These are phyloP conservation scores for Aradophagus sp. DNA, from an alignment of 1,140 invertebrate species.

Conservation along the genomic window DNA sequence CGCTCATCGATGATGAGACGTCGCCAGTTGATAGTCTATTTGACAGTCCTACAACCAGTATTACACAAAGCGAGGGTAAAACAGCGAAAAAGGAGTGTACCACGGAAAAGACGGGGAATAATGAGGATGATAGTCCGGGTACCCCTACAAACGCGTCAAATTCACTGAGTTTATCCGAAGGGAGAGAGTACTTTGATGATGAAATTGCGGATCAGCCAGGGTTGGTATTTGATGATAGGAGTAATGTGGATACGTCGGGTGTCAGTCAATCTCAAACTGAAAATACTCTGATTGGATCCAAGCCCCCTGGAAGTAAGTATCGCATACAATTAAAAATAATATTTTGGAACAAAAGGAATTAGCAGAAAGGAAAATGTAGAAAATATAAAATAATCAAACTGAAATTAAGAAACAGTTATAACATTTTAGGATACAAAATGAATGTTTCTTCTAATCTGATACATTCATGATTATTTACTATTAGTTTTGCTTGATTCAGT, in stretches of 20 bases:
- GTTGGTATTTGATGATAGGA: constrained; percentile 82
- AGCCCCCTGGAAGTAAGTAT: constrained; percentile 63
- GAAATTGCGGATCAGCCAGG: constrained; percentile 93
- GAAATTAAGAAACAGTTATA: too few species aligned
- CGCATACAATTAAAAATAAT: background rate
- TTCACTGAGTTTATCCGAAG: constrained; percentile 82
- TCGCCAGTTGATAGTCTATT: constrained; percentile 86
- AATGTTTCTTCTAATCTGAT: too few species aligned
- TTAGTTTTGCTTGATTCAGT: too few species aligned
- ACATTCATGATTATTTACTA: too few species aligned
- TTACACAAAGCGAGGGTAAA: constrained; percentile 68
- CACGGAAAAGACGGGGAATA: constrained; percentile 70
- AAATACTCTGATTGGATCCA: constrained; percentile 67
- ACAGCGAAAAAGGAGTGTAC: constrained; percentile 68
- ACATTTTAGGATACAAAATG: too few species aligned
- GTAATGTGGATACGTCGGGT: constrained; percentile 62
- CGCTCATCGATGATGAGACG: constrained; percentile 83
- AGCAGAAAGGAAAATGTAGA: too few species aligned
- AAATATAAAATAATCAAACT: too few species aligned
- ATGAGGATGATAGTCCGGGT: constrained; percentile 78
- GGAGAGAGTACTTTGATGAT: constrained; percentile 86
- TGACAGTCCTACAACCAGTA: constrained; percentile 80
- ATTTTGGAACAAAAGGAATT: too few species aligned
- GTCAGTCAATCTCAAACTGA: constrained; percentile 65
- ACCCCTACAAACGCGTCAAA: constrained; percentile 86